Evolutionary conservation across 1,140 invertebrate genomes (phyloP), one percentile per base, ranked within the genome.

Genomic region (Stenopsyche tienmushanensis): DNA sequence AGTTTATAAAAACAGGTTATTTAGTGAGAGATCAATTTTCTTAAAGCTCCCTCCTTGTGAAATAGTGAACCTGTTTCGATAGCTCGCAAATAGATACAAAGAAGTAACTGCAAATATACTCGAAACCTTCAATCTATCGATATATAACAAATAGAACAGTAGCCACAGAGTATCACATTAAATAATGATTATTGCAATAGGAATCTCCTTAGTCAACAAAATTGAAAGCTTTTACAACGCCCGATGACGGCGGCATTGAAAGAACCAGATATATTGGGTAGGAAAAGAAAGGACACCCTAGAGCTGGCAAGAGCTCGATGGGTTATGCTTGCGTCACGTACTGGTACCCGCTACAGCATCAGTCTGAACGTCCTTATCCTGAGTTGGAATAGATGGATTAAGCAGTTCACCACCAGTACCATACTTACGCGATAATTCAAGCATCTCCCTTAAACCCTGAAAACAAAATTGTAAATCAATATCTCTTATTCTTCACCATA

Each of bases 371-470:
- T 81, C 82, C 73, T 87, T 87, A 71, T 88, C 86, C 69, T 85
- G 83, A 3, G 76, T 84, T 1, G 77, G 75, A 18, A 75, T 76
- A 21, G 71, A 72, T 2, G 70, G 71, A 54, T 74, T 73, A 26
- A 76, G 73, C 2, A 74, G 72, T 2, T 76, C 72, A 45, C 77
- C 72, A 49, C 80, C 78, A 10, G 86, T 86, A 1, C 87, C 88
- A 69, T 82, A 85, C 74, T 85, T 83, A 64, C 81, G 80, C 7
- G 88, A 87, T 26, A 90, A 84, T 74, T 87, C 83, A 55, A 90
- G 72, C 72, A 90, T 79, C 76, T 90, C 88, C 58, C 88, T 78
- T 63, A 90, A 75, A 29, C 87, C 86, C 83, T 90, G 77, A 25
- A 77, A 76, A 72, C 42, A 52, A 50, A 62, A 63, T 55, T 42